Base-by-base conservation (phyloP, 2,888 invertebrate species). In the Meteorus cinctellus region DNA sequence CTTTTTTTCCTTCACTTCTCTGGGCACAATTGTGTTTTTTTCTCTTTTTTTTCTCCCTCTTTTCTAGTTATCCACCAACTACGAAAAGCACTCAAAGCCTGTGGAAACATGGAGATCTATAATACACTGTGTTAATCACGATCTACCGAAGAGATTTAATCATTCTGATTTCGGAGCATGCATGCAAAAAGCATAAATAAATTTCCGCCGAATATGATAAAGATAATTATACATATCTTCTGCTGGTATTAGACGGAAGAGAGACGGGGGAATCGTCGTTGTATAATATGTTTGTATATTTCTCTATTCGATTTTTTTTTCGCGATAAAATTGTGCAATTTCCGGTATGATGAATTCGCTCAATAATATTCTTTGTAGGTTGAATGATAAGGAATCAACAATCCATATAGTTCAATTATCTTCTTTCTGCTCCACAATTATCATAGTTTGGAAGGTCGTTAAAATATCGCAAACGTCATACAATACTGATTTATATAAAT, bases 321-420 rank as follows among this genome's bases (percentile, higher is more conserved):
- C n/a, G 34, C 55, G 51, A 72, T 72, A 41, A 67, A 73, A 27
- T 67, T 73, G 66, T 73, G 67, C n/a, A 73, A 73, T 67, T 27
- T 59, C 36, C 73, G 59, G 27, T 73, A 19, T 31, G 55, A 63
- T 72, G 60, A 10, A 19, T 55, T 62, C 3, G 14, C 6, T 29
- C 63, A 31, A 63, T 51, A 51, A 36, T 65, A 36, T 4, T 19
- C 14, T 24, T 24, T 41, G 36, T 24, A 55, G 29, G 16, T 31
- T 6, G 48, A 19, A 4, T 19, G 31, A 55, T 31, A 34, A n/a
- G 12, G 29, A 60, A 60, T 29, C 51, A 31, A 27, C 48, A 29
- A 51, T 27, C 14, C n/a, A 24, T 19, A 60, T 51, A 51, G 19
- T 36, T 34, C 34, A 69, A 34, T 69, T 69, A n/a, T 34, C 10